Conservation (phyloP, 2,888 invertebrate genomes). For the Hyles lineata region DNA sequence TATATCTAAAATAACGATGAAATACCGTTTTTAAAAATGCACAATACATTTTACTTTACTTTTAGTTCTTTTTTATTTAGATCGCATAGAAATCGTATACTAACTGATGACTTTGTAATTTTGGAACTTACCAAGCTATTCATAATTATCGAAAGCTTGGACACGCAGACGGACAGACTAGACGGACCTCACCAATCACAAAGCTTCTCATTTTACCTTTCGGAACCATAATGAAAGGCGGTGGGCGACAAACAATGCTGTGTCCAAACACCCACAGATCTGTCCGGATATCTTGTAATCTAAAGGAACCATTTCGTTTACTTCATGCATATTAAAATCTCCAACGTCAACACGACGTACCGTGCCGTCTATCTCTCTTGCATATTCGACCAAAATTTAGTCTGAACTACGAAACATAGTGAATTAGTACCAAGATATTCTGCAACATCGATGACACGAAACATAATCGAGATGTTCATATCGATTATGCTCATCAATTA, state of each 20-base stretch:
- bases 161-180: neutral
- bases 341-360: slow-evolving; percentile 50
- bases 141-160: neutral
- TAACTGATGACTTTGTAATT: no score
- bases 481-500: slow-evolving; percentile 45
- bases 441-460: neutral
- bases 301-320: slow-evolving; percentile 13
- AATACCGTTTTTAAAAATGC: no score
- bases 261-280: slow-evolving; percentile 21
- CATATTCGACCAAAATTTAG: neutral
- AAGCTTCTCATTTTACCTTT: slow-evolving; percentile 21
- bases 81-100: no score
- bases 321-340: slow-evolving; percentile 39
- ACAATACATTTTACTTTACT: no score
- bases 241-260: slow-evolving; percentile 21
- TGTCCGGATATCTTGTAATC: slow-evolving; percentile 12
- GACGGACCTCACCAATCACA: neutral
- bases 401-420: neutral
- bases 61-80: no score
- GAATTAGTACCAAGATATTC: neutral
- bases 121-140: neutral
- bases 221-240: slow-evolving; percentile 3
- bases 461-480: neutral
- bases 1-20: no score
- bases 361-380: neutral